Evolutionary conservation across 2,888 invertebrate genomes (phyloP), one percentile per base, ranked within the genome.

Genomic region (Hymenopus coronatus): DNA sequence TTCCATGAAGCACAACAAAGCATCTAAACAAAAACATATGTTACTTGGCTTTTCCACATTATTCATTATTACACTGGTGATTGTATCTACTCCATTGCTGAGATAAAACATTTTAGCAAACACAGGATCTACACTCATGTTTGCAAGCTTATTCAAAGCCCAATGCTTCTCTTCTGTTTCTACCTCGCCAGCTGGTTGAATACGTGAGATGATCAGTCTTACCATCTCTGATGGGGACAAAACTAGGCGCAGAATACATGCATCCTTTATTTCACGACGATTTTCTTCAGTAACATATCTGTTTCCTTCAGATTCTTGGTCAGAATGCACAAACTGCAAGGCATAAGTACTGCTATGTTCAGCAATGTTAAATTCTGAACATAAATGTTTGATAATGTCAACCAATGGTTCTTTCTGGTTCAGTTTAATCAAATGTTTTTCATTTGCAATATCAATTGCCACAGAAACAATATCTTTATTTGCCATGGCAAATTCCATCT

Each of bases 241-340:
- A 28, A 90, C 90, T 28, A 90, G 85, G 20, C 84, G 82, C 12
- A 90, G 83, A 40, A 90, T 89, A 70, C 85, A 89, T 15, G 89
- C 90, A 88, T 90, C 87, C 27, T 89, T 88, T 70, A 90, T 88
- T 12, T 88, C 82, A 25, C 30, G 6, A 8, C 89, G 87, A 33
- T 89, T 90, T 27, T 88, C 88, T 82, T 90, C 90, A 81, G 85
- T 82, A 27, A 90, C 85, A 88, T 90, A 90, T 40, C 83, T 88
- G 40, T 89, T 88, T 54, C 27, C 85, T 15, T 85, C 40, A 20
- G 28, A 30, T 82, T 84, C 81, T 54, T 81, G 27, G 27, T 88
- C 89, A 33, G 27, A 40, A 7, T 40, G 12, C 40, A 88, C 84
- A 3, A 90, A 88, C 28, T 88, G 89, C 27, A 90, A 86, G 20